Conservation (phyloP, 2,113 vertebrate species). For the Pterocles orientalis region DNA sequence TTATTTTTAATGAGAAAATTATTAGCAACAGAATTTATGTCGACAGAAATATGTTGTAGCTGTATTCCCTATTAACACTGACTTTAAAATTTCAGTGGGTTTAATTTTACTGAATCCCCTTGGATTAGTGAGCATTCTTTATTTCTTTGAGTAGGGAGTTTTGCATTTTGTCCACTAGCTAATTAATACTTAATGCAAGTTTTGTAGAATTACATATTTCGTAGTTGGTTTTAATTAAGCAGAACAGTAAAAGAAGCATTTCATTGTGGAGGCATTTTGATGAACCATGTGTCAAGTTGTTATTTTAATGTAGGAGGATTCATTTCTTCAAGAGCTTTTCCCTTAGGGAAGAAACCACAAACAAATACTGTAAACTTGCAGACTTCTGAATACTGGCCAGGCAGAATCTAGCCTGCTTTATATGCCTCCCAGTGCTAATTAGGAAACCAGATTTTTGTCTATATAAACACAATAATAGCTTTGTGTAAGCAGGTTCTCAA, state of each 20-base stretch:
- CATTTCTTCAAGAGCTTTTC: slow-evolving; percentile 48
- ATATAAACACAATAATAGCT: slow-evolving; percentile 52
- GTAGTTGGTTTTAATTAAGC: slow-evolving; percentile 48
- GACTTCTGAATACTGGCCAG: slow-evolving; percentile 31
- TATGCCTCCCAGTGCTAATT: slow-evolving; percentile 55
- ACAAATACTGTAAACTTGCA: slow-evolving; percentile 10
- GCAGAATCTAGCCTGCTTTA: slow-evolving; percentile 29
- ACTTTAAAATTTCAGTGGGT: neutral
- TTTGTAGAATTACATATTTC: neutral
- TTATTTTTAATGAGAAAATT: neutral
- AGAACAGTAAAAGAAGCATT: neutral
- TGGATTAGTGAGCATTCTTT: neutral
- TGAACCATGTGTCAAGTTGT: neutral
- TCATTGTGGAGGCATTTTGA: slow-evolving; percentile 10
- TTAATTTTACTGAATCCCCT: neutral
- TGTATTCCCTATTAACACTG: neutral
- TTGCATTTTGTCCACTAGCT: slow-evolving; percentile 4
- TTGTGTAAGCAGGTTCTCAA: slow-evolving; percentile 17
- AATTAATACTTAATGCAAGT: neutral
- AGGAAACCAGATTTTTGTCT: slow-evolving; percentile 61
- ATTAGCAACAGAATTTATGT: neutral
- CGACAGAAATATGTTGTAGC: neutral
- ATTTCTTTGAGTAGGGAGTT: neutral
- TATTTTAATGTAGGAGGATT: slow-evolving; percentile 38
- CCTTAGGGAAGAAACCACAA: neutral